Base-by-base conservation (phyloP, 1,140 invertebrate species). In the Diorhabda elongata region DNA sequence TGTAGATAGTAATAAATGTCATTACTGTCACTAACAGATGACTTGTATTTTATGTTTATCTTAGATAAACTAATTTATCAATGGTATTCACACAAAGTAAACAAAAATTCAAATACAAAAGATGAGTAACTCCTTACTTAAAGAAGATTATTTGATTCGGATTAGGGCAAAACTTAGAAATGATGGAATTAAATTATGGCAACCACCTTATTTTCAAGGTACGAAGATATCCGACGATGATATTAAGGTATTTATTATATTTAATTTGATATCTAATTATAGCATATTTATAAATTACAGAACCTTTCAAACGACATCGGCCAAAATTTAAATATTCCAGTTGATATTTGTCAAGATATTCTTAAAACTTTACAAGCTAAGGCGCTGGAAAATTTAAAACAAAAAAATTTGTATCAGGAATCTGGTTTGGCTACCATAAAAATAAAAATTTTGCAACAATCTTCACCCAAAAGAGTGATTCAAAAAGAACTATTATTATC, bases 101-200 rank as follows among this genome's bases (percentile, higher is more conserved):
- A 26, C 26, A 26, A 26, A 26, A 26, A 26, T 26, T 26, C 26
- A 26, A 26, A 26, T 26, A 26, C 26, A 26, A 26, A 26, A 59
- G 42, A 67, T 67, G 66, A 56, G 43, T 45, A 67, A 66, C 44
- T 58, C 58, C 42, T 57, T 65, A 8, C 59, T 84, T 72, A 85
- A 85, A 69, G 87, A 89, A 78, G 87, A 87, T 78, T 77, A 87
- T 65, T 78, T 88, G 11, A 87, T 88, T 63, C 86, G 86, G 80
- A 79, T 90, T 11, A 81, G 89, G 42, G 85, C 85, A 6, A 88
- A 86, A 75, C 80, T 92, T 8, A 89, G 90, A 68, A 77, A 82
- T 56, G 86, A 91, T 44, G 84, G 84, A 71, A 81, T 92, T 2
- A 91, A 91, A 76, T 78, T 93, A 59, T 93, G 91, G 91, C 81